phyloP scores from a whole-genome alignment of 2,888 invertebrate species.

The Diaphora mendica region DNA sequence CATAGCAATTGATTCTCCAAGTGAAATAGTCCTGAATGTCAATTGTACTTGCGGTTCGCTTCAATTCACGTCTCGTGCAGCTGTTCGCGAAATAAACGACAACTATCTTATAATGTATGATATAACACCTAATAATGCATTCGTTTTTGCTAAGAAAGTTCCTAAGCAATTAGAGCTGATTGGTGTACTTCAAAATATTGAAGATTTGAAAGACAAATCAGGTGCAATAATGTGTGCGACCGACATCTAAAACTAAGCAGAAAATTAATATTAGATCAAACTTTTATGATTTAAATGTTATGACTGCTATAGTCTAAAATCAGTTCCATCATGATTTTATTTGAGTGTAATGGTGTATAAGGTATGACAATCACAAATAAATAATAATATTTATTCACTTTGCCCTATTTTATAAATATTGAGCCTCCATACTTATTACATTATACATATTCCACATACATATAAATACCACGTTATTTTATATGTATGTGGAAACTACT shows the following conservation, averaged over 20 bases:
- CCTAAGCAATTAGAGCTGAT: neutral
- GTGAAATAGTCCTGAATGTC: neutral
- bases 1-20: neutral
- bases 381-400: too few species aligned
- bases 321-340: too few species aligned
- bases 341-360: too few species aligned
- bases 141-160: conserved; percentile 1
- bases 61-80: neutral
- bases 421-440: too few species aligned
- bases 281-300: too few species aligned
- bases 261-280: too few species aligned
- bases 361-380: too few species aligned
- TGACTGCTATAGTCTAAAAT: too few species aligned
- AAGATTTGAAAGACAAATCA: conserved; percentile 9
- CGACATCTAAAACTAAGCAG: neutral
- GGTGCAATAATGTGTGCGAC: neutral
- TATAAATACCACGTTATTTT: too few species aligned
- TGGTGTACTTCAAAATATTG: neutral
- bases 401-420: too few species aligned
- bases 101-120: conserved; percentile 9
- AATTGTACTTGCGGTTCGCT: conserved; percentile 14
- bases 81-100: neutral
- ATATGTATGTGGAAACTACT: too few species aligned
- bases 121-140: neutral
- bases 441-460: too few species aligned